Base-by-base conservation (phyloP, 2,113 vertebrate species). In the Eulacestoma nigropectus region DNA sequence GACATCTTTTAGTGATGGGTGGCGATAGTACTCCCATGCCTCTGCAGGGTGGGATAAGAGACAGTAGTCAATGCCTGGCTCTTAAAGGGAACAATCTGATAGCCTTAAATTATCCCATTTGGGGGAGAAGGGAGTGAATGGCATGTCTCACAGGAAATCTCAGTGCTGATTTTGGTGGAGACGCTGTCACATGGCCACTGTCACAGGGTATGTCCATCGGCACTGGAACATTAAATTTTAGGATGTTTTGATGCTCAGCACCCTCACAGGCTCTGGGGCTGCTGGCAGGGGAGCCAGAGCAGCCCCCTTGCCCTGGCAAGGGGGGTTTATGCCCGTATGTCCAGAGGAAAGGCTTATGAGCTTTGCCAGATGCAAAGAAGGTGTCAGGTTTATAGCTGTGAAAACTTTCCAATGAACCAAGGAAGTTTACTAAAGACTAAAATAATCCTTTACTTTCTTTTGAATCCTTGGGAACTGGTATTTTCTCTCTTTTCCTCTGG, bases 371-470 rank as follows among this genome's bases (percentile, higher is more conserved):
- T 22, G 26, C 4, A 4, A 68, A 60, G 50, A 86, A 87, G 37
- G 16, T 75, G 49, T 79, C 0, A 0, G 16, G 13, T 89, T 84
- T 92, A 84, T 10, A 87, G 69, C 10, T 16, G 5, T 73, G 57
- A 94, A 95, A 73, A 69, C 53, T 91, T 93, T 79, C 87, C 77
- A 62, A 65, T 53, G 74, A 94, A 62, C 56, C 42, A 79, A 73
- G 67, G 74, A 95, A 79, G 59, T 85, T 95, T 91, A 78, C 55
- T 76, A 69, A 87, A 76, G 9, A 3, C 23, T 39, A 22, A 35
- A 93, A 82, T 67, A 91, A 91, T 83, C 59, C 33, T 41, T 85
- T 30, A 1, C 80, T 94, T 95, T 64, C 42, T 79, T 87, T 56
- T 1, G 22, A 69, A 33, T 82, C 41, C 62, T 79, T 79, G 55